Evolutionary conservation across 1,140 invertebrate genomes (phyloP).

Genomic region (Brachionus koreanus): DNA sequence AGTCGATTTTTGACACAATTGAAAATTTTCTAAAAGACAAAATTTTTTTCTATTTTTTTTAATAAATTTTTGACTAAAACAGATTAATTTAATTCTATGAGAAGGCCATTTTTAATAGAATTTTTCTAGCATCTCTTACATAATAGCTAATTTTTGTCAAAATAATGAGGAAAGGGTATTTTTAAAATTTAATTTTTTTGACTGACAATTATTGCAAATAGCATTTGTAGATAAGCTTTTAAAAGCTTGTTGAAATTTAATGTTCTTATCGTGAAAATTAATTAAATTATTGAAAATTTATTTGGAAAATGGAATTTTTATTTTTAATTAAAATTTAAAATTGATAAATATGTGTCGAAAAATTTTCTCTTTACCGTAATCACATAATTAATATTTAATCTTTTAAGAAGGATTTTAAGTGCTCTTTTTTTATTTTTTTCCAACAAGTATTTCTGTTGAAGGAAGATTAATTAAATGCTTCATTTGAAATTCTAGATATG

Average conservation of each 20-base stretch:
- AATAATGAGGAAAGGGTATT: no score
- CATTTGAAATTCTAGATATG: neutral
- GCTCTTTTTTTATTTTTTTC: neutral
- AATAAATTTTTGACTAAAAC: no score
- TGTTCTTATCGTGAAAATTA: neutral
- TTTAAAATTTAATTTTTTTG: no score
- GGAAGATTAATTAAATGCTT: slow-evolving; percentile 4
- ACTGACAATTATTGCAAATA: neutral
- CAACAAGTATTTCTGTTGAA: neutral
- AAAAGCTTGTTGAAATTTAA: slow-evolving; percentile 4
- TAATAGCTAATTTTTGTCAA: no score
- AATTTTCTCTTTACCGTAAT: neutral
- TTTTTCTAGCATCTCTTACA: no score
- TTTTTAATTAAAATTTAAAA: neutral
- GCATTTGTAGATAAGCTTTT: neutral
- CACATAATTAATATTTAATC: slow-evolving; percentile 26
- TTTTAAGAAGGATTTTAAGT: neutral
- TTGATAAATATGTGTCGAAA: neutral
- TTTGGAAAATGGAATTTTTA: neutral
- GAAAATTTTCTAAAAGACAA: no score
- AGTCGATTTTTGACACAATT: neutral
- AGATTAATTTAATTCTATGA: no score
- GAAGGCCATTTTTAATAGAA: no score
- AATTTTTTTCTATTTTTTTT: no score
- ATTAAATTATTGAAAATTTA: neutral